These are phyloP conservation scores for Scleropages formosus DNA, from an alignment of 2,797 vertebrate genomes.

Conservation along the genomic window DNA sequence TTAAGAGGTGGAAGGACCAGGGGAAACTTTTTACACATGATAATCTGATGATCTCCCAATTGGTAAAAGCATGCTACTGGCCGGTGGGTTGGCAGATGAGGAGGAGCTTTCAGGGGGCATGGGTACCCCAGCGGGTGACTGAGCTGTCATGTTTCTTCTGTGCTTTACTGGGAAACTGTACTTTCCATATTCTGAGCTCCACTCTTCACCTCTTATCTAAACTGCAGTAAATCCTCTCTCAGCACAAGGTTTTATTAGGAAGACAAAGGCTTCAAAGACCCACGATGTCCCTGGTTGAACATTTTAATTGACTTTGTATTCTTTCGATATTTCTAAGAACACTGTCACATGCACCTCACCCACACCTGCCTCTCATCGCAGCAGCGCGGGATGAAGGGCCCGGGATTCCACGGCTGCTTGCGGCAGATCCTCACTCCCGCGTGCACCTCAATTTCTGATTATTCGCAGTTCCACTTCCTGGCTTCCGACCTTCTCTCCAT, in stretches of 20 bases:
- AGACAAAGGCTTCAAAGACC: not conserved
- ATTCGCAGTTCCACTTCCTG: no score
- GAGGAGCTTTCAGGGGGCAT: not conserved
- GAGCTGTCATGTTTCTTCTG: not conserved
- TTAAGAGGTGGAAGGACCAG: not conserved
- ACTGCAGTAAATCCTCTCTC: slow-evolving; percentile 4
- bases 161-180: not conserved
- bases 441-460: no score
- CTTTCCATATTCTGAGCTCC: not conserved
- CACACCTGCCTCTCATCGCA: no score
- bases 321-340: not conserved
- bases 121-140: not conserved
- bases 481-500: no score
- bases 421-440: no score
- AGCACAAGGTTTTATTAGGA: slow-evolving; percentile 1
- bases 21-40: no score
- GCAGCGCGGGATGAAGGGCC: no score
- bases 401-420: no score
- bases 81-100: no score
- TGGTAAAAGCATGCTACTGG: not conserved
- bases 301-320: not conserved
- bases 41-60: not conserved
- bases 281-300: not conserved
- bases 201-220: slow-evolving; percentile 1
- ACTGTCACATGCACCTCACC: no score